phyloP scores from a whole-genome alignment of 64 coral and sea anemone genomes.

The Pocillopora verrucosa region DNA sequence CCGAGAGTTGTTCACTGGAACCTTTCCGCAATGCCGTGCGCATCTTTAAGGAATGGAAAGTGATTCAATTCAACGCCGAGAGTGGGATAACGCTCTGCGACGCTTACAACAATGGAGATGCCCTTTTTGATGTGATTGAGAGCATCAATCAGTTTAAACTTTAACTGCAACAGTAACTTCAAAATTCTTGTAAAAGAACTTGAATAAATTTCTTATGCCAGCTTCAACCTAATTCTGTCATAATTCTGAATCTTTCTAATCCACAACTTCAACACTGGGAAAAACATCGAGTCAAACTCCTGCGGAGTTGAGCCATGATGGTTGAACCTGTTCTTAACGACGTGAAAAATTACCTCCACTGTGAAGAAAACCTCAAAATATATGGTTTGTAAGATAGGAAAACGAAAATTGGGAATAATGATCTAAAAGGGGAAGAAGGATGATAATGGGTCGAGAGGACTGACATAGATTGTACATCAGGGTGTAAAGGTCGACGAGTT shows the following conservation, averaged over 20 bases:
- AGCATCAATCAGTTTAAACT: constrained; percentile 73
- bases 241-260: neutral
- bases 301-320: too few relatives aligned
- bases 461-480: too few relatives aligned
- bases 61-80: constrained; percentile 39
- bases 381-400: too few relatives aligned
- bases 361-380: too few relatives aligned
- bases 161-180: neutral
- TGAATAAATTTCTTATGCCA: neutral
- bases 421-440: too few relatives aligned
- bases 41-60: constrained; percentile 68
- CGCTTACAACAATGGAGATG: constrained; percentile 51
- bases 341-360: too few relatives aligned
- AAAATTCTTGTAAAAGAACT: neutral
- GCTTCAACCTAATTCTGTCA: neutral
- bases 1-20: constrained; percentile 87
- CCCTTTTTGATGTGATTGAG: constrained; percentile 67
- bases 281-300: too few relatives aligned
- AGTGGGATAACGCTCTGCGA: constrained; percentile 37
- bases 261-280: too few relatives aligned
- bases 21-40: constrained; percentile 78
- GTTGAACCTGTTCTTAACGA: too few relatives aligned
- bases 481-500: too few relatives aligned
- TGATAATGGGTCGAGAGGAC: too few relatives aligned
- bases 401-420: too few relatives aligned